A percentile compares a stretch with the other conserved stretches of the same genome.
phyloP scores from a whole-genome alignment of 2,888 invertebrate species.

The Tachystola acroxantha region DNA sequence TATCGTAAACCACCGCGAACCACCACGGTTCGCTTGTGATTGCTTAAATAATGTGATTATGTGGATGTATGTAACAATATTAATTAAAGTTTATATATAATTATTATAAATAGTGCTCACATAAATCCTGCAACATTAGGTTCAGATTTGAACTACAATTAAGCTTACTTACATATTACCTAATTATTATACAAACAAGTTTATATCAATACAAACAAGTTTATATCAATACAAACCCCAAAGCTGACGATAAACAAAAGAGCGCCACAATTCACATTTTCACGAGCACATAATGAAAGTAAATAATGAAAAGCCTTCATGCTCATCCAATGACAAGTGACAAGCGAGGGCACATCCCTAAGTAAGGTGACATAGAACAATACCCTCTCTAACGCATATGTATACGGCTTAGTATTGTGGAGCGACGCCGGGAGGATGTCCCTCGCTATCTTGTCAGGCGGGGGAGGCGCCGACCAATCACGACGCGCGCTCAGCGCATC shows the following conservation, averaged over 20 bases:
- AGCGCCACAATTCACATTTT: slow-evolving; percentile 15
- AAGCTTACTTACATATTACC: too few species aligned
- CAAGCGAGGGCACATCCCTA: slow-evolving; percentile 72
- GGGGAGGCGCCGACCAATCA: slow-evolving; percentile 70
- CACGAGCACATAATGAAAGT: slow-evolving; percentile 43
- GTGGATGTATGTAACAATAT: too few species aligned
- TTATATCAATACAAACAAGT: too few species aligned
- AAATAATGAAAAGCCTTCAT: slow-evolving; percentile 65
- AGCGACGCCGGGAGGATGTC: slow-evolving; percentile 55
- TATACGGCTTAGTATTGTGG: slow-evolving; percentile 27
- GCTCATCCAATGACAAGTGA: slow-evolving; percentile 75
- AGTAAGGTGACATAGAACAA: slow-evolving; percentile 22
- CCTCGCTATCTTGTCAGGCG: slow-evolving; percentile 75
- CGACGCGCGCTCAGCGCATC: slow-evolving; percentile 57
- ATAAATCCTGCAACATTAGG: too few species aligned
- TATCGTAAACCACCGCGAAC: too few species aligned
- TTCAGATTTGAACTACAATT: too few species aligned
- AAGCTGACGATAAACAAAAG: slow-evolving; percentile 5
- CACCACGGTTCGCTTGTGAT: too few species aligned
- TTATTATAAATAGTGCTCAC: too few species aligned
- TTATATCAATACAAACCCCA: too few species aligned
- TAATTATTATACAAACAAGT: too few species aligned
- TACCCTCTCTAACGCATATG: slow-evolving; percentile 24
- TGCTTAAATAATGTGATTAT: too few species aligned
- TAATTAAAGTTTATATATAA: too few species aligned